These are phyloP conservation scores for Morpho helenor DNA, from an alignment of 2,888 invertebrate species.

Conservation along the genomic window DNA sequence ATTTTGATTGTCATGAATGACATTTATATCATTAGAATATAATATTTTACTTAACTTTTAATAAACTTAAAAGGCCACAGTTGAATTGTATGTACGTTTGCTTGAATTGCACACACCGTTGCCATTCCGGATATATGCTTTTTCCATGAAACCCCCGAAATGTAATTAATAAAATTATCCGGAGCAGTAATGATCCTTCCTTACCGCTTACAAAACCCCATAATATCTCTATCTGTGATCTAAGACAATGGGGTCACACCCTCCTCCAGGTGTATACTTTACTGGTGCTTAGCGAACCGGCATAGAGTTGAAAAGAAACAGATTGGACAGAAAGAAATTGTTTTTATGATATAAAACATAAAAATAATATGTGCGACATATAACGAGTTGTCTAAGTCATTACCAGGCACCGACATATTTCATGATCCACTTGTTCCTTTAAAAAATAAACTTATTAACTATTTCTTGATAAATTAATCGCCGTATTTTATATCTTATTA, in stretches of 20 bases:
- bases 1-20: neutral
- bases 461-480: no score
- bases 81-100: no score
- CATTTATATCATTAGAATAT: neutral
- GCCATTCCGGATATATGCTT: neutral
- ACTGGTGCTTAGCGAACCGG: constrained; percentile 44
- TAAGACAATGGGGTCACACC: constrained; percentile 55
- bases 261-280: constrained; percentile 42
- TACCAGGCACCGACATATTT: no score
- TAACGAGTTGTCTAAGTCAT: no score
- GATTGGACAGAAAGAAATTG: constrained; percentile 2
- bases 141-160: no score
- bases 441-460: no score
- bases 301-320: constrained; percentile 10
- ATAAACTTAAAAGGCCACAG: no score
- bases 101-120: neutral
- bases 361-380: no score
- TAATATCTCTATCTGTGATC: constrained; percentile 38
- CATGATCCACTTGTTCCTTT: no score
- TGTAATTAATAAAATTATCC: constrained; percentile 23
- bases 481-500: no score
- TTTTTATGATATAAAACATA: no score
- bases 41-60: neutral
- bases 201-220: constrained; percentile 10
- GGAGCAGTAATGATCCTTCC: constrained; percentile 10